A percentile compares a stretch with the other conserved stretches of the same genome.
These are phyloP conservation scores for Lithobius niger DNA, from an alignment of 1,140 invertebrate species.

Conservation along the genomic window DNA sequence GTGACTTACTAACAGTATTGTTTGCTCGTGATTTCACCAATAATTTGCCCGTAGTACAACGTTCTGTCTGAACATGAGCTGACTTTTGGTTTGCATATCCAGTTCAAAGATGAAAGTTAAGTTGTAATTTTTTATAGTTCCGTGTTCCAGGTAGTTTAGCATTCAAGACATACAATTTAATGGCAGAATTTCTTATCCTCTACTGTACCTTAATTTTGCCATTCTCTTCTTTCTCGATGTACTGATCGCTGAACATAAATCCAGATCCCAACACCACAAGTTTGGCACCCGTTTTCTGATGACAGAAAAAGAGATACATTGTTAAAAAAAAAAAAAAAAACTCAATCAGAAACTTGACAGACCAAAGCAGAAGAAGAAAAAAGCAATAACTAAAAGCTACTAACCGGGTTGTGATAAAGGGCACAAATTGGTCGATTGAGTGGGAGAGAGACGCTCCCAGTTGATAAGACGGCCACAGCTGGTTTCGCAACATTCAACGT, in stretches of 20 bases:
- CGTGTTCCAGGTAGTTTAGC: neutral
- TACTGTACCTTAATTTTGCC: conserved; percentile 55
- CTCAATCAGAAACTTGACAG: too few species aligned
- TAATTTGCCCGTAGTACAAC: too few species aligned
- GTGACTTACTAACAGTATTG: too few species aligned
- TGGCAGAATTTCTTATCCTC: neutral
- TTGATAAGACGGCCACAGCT: conserved; percentile 73
- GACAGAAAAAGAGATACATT: too few species aligned
- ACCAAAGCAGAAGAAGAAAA: conserved; percentile 8
- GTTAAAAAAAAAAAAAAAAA: neutral
- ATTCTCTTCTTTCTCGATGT: conserved; percentile 92
- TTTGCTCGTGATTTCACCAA: too few species aligned
- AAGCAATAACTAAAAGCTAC: conserved; percentile 9
- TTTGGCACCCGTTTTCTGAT: conserved; percentile 31
- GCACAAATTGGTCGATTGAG: conserved; percentile 83
- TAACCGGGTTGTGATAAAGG: conserved; percentile 42
- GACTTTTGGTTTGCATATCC: too few species aligned
- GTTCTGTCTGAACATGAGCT: too few species aligned
- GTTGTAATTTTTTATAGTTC: too few species aligned
- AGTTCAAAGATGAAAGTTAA: too few species aligned
- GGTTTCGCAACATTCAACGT: conserved; percentile 87
- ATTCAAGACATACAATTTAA: conserved; percentile 2
- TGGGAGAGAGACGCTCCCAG: conserved; percentile 84
- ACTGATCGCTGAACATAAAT: conserved; percentile 51
- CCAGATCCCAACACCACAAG: conserved; percentile 43